Evolutionary conservation across 1,140 invertebrate species (phyloP), one percentile per base, ranked within the genome.

Genomic region (Lanistes nyassanus): DNA sequence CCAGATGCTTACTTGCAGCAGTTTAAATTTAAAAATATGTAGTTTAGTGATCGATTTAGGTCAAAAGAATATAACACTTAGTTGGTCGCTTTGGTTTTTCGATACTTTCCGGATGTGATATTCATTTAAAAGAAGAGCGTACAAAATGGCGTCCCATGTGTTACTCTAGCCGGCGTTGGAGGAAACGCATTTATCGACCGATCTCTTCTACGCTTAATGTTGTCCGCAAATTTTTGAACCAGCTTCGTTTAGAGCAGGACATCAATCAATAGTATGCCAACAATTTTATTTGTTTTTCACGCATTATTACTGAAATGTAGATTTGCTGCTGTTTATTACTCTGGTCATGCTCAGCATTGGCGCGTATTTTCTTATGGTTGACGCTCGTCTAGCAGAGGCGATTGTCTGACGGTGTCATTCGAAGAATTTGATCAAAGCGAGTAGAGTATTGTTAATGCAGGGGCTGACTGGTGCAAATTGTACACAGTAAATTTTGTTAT

Each of bases 141-240:
- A n/a, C 70, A 72, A 72, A 62, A 72, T 72, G 70, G 70, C 70
- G 70, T 72, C 70, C 70, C 70, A 72, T 72, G 70, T 72, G 70
- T 72, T 60, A 37, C 47, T 34, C 9, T 60, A 72, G 70, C 70
- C 70, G 70, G 70, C 55, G 70, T 72, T 72, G 56, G 56, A 72
- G 70, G 70, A 72, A 72, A 72, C 70, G 70, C 70, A 60, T 72
- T 72, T 72, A 72, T 72, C 70, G 70, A 72, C 70, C 70, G 56
- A 72, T 72, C 70, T 42, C 42, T 72, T 62, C 53, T 72, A 39
- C 37, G 53, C 56, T 53, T 55, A 31, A 60, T 58, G 56, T 42
- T 31, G 70, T 36, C 13, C 34, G 36, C 55, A 60, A 36, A 60
- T n/a, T 39, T 60, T 72, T 58, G 29, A 72, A 56, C 34, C 11